Conservation (phyloP, 30 jellyfish, hydroid and myxozoan species). For the Turritopsis rubra region DNA sequence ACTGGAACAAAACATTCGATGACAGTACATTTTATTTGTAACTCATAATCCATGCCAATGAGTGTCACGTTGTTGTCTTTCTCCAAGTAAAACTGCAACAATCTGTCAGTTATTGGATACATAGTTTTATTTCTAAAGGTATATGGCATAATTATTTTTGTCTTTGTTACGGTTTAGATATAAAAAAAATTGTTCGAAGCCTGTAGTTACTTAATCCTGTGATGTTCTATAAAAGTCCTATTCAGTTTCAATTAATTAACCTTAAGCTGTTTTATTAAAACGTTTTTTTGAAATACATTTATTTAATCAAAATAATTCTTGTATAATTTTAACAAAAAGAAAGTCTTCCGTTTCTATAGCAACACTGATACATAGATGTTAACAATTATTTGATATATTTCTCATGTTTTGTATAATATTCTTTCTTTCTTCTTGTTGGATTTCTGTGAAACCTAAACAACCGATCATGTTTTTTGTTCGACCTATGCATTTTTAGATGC, state of each 20-base stretch:
- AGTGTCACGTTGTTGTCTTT: neutral
- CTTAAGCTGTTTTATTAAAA: neutral
- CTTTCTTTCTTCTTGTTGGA: neutral
- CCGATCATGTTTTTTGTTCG: too few species aligned
- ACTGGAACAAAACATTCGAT: neutral
- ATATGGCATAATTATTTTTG: neutral
- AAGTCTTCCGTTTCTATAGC: neutral
- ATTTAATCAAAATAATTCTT: neutral
- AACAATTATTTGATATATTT: neutral
- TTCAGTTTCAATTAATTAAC: neutral
- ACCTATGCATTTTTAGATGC: too few species aligned
- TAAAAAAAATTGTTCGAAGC: neutral
- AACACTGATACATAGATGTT: neutral
- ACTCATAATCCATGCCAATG: neutral
- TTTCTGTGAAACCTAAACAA: too few species aligned
- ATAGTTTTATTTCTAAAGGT: neutral
- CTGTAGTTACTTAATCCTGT: neutral
- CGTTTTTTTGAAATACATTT: neutral
- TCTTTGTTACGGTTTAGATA: neutral
- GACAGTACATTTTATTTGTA: neutral
- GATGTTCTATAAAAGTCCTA: neutral
- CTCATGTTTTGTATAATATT: neutral
- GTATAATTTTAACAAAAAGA: too few species aligned
- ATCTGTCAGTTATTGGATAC: neutral
- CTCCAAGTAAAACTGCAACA: conserved; percentile 4